A percentile compares a stretch with the other conserved stretches of the same genome.
phyloP scores from a whole-genome alignment of 2,888 invertebrate species.

The Zaprionus obscuricornis region DNA sequence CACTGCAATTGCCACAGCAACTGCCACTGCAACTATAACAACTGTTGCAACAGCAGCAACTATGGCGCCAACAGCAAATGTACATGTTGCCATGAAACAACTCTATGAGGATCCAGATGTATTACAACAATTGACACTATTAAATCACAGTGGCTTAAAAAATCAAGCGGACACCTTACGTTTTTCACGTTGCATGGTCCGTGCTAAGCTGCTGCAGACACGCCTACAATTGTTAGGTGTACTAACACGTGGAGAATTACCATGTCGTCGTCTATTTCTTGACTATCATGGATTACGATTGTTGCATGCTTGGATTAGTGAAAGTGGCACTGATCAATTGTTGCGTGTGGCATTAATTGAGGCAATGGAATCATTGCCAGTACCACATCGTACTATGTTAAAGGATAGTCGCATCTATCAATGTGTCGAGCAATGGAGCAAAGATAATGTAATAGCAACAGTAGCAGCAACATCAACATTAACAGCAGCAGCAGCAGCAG shows the following conservation, averaged over 20 bases:
- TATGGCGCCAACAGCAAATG: too few relatives aligned
- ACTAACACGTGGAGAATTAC: conserved; percentile 90
- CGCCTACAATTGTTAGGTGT: conserved; percentile 90
- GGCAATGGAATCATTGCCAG: conserved; percentile 93
- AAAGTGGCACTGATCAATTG: conserved; percentile 83
- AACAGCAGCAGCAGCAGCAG: not conserved
- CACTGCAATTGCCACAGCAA: too few relatives aligned
- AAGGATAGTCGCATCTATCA: conserved; percentile 95
- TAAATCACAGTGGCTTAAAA: conserved; percentile 91
- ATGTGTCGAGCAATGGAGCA: conserved; percentile 91
- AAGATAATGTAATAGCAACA: not conserved
- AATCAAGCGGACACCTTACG: conserved; percentile 95
- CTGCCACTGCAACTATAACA: too few relatives aligned
- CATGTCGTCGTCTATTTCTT: conserved; percentile 93
- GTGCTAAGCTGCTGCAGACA: conserved; percentile 92
- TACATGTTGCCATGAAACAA: too few relatives aligned
- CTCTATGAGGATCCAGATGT: conserved; percentile 88
- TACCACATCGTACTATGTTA: conserved; percentile 96
- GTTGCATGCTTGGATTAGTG: conserved; percentile 96
- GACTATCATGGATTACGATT: conserved; percentile 96
- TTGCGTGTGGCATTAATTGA: conserved; percentile 89
- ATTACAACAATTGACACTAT: conserved; percentile 93
- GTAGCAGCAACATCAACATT: not conserved
- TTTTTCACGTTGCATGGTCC: conserved; percentile 95
- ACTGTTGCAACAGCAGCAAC: too few relatives aligned